Evolutionary conservation across 1,140 invertebrate species (phyloP), one percentile per base, ranked within the genome.

Genomic region (Nomia melanderi): DNA sequence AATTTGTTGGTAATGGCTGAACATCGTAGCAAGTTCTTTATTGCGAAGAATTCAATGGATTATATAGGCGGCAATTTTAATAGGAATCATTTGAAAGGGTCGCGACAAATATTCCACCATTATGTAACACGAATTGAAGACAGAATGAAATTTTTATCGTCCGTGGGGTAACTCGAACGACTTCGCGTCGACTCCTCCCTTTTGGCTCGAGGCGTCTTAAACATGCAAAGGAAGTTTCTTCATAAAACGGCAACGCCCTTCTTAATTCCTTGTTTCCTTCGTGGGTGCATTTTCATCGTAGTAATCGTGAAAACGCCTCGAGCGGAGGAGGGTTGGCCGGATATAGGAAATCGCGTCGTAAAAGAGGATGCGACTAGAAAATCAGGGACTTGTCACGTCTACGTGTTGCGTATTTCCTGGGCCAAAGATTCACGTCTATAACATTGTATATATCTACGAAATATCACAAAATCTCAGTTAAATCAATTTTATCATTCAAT

Each of bases 211-310:
- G 82, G 82, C 82, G 47, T 70, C 62, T 57, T 56, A 53, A 72
- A 57, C 66, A 50, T 60, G 65, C 33, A 57, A 39, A 41, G 79
- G 71, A 78, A 79, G 41, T 76, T 79, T 83, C 78, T 73, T 75
- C 67, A 69, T 83, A 79, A 79, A 83, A 63, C 72, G 63, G 41
- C 53, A 41, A 82, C 81, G 82, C 77, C 82, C 77, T 64, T 69
- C 81, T 83, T 84, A 84, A 84, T 84, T 84, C 77, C 77, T 84
- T 83, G 82, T 83, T 84, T 83, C 81, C 81, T 81, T 79, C 71
- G 71, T 44, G 81, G 36, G 69, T 60, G 65, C 53, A 64, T 67
- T 84, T 77, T 84, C 82, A 62, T 66, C 77, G 44, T 33, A 23
- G 77, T 67, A 79, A 83, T 83, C 82, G 82, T 53, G 63, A 83